These are phyloP conservation scores for Gymnocephalus cernua DNA, from an alignment of 2,113 vertebrate genomes.

Conservation along the genomic window DNA sequence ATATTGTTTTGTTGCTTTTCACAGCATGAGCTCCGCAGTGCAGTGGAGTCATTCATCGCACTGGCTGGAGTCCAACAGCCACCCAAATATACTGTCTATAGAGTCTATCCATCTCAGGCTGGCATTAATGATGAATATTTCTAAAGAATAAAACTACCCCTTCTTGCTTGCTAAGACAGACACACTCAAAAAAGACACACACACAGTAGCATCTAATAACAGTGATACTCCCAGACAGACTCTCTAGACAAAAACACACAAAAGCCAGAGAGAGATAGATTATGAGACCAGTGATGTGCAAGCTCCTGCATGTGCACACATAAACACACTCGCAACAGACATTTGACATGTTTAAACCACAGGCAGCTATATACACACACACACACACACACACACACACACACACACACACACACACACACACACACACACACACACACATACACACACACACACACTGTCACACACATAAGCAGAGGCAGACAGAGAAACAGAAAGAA, in stretches of 20 bases:
- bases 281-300: neutral
- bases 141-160: constrained; percentile 14
- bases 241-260: constrained; percentile 16
- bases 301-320: neutral
- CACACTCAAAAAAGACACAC: neutral
- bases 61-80: constrained; percentile 34
- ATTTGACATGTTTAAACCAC: constrained; percentile 36
- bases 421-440: constrained; percentile 21
- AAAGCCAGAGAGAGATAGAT: constrained; percentile 30
- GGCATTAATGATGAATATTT: constrained; percentile 27
- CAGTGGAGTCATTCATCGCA: constrained; percentile 33
- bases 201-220: constrained; percentile 33
- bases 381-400: constrained; percentile 15
- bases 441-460: neutral
- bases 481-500: constrained; percentile 8
- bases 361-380: neutral
- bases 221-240: constrained; percentile 5
- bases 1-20: constrained; percentile 58
- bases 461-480: constrained; percentile 31
- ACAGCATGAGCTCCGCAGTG: constrained; percentile 35
- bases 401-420: constrained; percentile 9
- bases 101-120: constrained; percentile 18
- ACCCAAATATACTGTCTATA: constrained; percentile 18
- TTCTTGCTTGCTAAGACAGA: constrained; percentile 6
- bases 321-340: constrained; percentile 18